phyloP scores from a whole-genome alignment of 64 coral and sea anemone genomes.

The Montipora sp. region DNA sequence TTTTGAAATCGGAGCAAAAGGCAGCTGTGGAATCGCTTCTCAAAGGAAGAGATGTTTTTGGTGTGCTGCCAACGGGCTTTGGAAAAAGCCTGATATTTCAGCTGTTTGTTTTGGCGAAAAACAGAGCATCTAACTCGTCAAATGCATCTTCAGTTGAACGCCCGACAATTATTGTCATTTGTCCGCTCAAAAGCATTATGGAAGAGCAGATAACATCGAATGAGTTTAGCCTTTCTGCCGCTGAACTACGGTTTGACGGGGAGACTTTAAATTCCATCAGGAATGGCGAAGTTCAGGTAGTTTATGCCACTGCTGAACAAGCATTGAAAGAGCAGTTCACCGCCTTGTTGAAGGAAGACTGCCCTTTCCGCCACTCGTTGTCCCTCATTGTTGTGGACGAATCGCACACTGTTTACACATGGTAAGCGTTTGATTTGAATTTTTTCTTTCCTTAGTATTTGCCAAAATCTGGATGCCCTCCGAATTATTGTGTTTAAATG shows the following conservation, averaged over 20 bases:
- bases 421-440: conserved; percentile 23
- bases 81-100: no score
- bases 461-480: no score
- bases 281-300: conserved; percentile 1
- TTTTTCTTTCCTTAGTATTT: neutral
- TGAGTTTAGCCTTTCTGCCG: conserved; percentile 27
- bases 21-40: no score
- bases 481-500: no score
- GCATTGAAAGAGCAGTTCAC: conserved; percentile 17
- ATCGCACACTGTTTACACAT: conserved; percentile 43
- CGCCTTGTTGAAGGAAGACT: conserved; percentile 13
- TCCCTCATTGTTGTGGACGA: conserved; percentile 44
- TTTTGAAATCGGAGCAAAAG: no score
- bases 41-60: no score
- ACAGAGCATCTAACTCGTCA: no score
- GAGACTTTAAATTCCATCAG: neutral
- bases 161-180: no score
- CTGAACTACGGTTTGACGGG: neutral
- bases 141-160: no score
- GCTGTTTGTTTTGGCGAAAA: no score
- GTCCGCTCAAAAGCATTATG: no score
- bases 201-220: neutral
- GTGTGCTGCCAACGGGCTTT: no score
- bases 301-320: conserved; percentile 53
- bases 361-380: conserved; percentile 8